A percentile compares a stretch with the other conserved stretches of the same genome.
Conservation (phyloP, 2,797 vertebrate species). For the Artibeus jamaicensis region DNA sequence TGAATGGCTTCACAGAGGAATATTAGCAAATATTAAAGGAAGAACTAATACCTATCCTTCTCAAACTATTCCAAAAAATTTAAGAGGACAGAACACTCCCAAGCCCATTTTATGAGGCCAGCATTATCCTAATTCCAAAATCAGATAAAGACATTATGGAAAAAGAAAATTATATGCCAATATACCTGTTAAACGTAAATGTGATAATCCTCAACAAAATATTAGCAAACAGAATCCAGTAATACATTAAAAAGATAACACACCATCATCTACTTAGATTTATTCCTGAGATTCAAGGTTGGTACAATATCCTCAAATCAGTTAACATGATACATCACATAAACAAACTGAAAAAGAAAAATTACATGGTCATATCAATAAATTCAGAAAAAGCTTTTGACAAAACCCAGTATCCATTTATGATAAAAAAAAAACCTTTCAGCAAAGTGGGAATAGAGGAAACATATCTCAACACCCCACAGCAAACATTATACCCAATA, state of each 20-base stretch:
- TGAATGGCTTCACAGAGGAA: not conserved
- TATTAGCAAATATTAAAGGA: not conserved
- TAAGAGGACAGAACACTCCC: not conserved
- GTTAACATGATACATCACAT: not conserved
- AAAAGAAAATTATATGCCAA: not conserved
- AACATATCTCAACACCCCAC: not conserved
- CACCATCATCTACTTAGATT: not conserved
- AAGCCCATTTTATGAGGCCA: not conserved
- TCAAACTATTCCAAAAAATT: not conserved
- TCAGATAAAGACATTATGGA: not conserved
- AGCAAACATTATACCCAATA: not conserved
- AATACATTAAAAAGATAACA: not conserved
- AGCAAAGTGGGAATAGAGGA: too few species aligned
- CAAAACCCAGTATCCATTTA: too few species aligned
- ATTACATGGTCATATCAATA: not conserved
- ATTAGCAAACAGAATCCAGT: not conserved
- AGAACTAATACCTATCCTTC: not conserved
- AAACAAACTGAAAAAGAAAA: not conserved
- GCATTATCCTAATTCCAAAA: not conserved
- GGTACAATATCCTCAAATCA: not conserved
- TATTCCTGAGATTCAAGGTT: not conserved
- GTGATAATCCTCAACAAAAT: not conserved
- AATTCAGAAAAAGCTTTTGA: not conserved
- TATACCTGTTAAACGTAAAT: not conserved
- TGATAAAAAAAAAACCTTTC: too few species aligned